These are phyloP conservation scores for Kryptolebias ocellatus DNA, from an alignment of 2,797 vertebrate species.

Conservation along the genomic window DNA sequence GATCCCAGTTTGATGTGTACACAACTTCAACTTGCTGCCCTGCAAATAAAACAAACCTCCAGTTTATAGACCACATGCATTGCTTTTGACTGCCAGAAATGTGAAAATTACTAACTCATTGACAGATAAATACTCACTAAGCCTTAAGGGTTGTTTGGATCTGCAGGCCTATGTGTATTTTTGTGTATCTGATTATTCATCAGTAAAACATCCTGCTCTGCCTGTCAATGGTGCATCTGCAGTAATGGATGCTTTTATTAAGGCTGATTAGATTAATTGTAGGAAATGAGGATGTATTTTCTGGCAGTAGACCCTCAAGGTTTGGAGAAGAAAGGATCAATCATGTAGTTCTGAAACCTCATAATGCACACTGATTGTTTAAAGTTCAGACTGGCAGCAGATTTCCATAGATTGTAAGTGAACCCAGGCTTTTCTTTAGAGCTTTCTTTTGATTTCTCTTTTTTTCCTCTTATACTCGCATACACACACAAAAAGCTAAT, in stretches of 20 bases:
- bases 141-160: constrained; percentile 37
- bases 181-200: constrained; percentile 51
- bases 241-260: constrained; percentile 65
- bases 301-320: constrained; percentile 38
- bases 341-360: constrained; percentile 46
- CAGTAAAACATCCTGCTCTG: constrained; percentile 44
- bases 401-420: constrained; percentile 36
- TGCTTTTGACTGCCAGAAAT: constrained; percentile 27
- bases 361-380: constrained; percentile 52
- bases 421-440: constrained; percentile 14
- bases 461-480: background rate
- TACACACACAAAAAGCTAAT: background rate
- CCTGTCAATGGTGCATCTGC: constrained; percentile 28
- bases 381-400: constrained; percentile 37
- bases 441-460: background rate
- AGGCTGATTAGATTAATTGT: constrained; percentile 59
- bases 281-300: constrained; percentile 46
- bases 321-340: constrained; percentile 37
- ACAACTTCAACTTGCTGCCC: constrained; percentile 8
- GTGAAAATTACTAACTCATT: constrained; percentile 1
- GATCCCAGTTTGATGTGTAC: background rate
- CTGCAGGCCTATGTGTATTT: constrained; percentile 41
- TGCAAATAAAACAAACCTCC: background rate
- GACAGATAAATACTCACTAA: constrained; percentile 13
- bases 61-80: constrained; percentile 6